phyloP scores from a whole-genome alignment of 2,888 invertebrate genomes.

The Apamea sordens region DNA sequence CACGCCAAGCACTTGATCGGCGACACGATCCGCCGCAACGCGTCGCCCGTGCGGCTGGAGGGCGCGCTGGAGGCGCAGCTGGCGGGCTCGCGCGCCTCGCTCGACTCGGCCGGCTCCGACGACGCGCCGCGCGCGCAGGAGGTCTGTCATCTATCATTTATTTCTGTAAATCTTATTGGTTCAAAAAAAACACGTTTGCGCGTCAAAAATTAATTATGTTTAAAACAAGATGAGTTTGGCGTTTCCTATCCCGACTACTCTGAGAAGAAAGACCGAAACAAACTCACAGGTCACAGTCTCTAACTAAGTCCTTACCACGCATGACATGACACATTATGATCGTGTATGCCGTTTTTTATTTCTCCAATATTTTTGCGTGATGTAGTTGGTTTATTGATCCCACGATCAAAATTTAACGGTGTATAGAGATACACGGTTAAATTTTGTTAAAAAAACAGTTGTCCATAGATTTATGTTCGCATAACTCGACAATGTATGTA shows the following conservation, averaged over 20 bases:
- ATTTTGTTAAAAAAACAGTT: too few species aligned
- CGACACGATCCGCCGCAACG: slow-evolving; percentile 98
- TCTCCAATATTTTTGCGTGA: background rate
- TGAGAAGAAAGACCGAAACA: background rate
- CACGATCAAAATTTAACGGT: too few species aligned
- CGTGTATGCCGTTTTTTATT: background rate
- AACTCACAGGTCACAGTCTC: background rate
- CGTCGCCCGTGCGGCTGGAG: slow-evolving; percentile 95
- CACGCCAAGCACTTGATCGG: slow-evolving; percentile 98
- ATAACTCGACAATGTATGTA: too few species aligned
- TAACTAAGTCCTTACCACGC: background rate
- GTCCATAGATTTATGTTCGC: too few species aligned
- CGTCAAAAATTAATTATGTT: background rate
- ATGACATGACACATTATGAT: background rate
- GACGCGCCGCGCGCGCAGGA: slow-evolving; percentile 75
- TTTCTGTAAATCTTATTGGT: background rate
- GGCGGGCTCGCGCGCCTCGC: slow-evolving; percentile 94
- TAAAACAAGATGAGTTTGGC: too few species aligned
- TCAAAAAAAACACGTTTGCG: background rate
- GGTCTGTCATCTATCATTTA: background rate
- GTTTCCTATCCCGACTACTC: background rate
- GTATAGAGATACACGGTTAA: too few species aligned
- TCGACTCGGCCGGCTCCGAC: slow-evolving; percentile 92
- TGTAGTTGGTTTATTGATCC: background rate
- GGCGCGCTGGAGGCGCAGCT: slow-evolving; percentile 89